phyloP scores from a whole-genome alignment of 2,797 vertebrate genomes.

The Scolopax bukidnonensis region DNA sequence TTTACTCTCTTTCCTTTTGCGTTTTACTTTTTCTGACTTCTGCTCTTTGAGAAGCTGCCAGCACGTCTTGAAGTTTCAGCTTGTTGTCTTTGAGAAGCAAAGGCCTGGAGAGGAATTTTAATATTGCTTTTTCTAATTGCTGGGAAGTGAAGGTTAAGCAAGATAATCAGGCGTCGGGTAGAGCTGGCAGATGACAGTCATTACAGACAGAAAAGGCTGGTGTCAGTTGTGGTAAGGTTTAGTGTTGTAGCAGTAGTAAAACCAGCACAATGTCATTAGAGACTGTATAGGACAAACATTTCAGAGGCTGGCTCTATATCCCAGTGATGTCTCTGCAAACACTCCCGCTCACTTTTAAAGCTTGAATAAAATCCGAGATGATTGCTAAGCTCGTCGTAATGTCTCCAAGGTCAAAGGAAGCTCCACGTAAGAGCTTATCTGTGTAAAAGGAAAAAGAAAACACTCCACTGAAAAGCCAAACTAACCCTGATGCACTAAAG shows the following conservation, averaged over 20 bases:
- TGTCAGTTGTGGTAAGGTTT: neutral
- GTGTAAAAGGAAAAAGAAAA: neutral
- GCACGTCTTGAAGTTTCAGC: neutral
- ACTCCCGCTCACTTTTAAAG: constrained; percentile 2
- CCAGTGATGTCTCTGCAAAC: constrained; percentile 25
- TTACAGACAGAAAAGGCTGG: neutral
- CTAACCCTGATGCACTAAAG: neutral
- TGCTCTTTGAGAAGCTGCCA: neutral
- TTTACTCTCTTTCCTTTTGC: neutral
- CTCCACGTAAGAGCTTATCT: neutral
- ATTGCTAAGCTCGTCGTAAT: neutral
- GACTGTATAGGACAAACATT: constrained; percentile 39
- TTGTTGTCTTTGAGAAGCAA: neutral
- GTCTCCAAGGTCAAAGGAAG: constrained; percentile 38
- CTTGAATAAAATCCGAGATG: constrained; percentile 5
- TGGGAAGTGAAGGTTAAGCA: constrained; percentile 10
- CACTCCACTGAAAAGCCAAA: neutral
- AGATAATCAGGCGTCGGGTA: neutral
- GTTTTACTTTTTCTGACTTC: neutral
- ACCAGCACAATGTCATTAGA: constrained; percentile 11
- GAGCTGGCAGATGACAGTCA: neutral
- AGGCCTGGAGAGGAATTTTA: neutral
- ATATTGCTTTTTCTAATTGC: neutral
- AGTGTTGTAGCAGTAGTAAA: neutral
- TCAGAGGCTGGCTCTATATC: neutral